phyloP scores from a whole-genome alignment of 2,113 vertebrate genomes.

The Emydocephalus ijimae region DNA sequence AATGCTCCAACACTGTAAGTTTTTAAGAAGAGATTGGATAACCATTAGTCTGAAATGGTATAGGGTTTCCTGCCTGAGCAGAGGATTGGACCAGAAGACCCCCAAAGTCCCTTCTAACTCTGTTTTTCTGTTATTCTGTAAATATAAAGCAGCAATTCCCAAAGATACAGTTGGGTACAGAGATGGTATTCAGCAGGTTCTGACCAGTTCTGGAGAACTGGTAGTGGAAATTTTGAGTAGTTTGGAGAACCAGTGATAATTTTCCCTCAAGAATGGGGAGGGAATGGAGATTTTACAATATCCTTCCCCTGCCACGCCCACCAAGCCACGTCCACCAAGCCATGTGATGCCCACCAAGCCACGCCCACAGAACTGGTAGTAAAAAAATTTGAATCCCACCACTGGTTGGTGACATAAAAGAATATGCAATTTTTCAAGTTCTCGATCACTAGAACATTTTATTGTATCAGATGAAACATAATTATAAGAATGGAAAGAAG shows the following conservation, averaged over 20 bases:
- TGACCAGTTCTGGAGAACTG: no score
- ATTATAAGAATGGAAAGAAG: neutral
- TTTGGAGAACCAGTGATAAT: no score
- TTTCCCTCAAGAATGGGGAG: no score
- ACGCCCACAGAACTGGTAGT: no score
- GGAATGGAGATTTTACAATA: no score
- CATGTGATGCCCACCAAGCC: no score
- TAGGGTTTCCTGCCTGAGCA: neutral
- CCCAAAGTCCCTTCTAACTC: neutral
- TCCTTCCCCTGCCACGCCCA: no score
- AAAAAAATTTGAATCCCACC: no score
- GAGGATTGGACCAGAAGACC: neutral
- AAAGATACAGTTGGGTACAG: neutral
- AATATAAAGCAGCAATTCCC: neutral
- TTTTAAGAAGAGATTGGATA: neutral
- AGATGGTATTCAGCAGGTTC: no score
- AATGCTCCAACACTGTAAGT: neutral
- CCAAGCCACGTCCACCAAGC: no score
- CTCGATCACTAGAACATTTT: neutral
- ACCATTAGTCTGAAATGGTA: neutral
- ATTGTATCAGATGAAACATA: neutral
- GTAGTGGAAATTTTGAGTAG: no score
- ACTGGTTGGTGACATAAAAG: neutral
- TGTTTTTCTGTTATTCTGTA: neutral
- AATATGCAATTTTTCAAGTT: neutral